Conservation (phyloP, 2,113 vertebrate genomes). For the Cheirogaleus medius region DNA sequence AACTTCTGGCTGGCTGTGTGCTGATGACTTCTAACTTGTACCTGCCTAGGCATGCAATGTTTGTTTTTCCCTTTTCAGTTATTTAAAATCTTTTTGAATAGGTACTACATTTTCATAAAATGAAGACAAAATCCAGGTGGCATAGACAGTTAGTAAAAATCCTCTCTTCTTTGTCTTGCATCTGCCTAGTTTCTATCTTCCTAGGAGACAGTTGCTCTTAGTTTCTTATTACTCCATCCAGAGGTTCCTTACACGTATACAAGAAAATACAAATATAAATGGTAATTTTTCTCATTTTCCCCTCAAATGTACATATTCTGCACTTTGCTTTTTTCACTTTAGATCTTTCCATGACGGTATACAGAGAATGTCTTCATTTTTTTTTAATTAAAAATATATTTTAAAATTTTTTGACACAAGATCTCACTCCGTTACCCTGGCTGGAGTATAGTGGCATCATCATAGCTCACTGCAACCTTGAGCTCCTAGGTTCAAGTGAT, state of each 20-base stretch:
- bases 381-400: not conserved
- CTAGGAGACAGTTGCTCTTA: not conserved
- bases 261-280: not conserved
- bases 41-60: not conserved
- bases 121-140: not conserved
- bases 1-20: not conserved
- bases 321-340: not conserved
- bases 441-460: no score
- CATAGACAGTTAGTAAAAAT: not conserved
- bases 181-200: not conserved
- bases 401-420: not conserved
- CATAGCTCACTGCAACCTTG: no score
- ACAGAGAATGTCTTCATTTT: not conserved
- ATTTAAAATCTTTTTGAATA: not conserved
- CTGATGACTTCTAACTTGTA: not conserved
- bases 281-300: not conserved
- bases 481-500: no score
- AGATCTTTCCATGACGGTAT: not conserved
- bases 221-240: not conserved
- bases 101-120: not conserved
- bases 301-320: not conserved
- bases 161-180: not conserved
- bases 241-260: not conserved
- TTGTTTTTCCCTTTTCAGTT: not conserved
- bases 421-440: no score